A percentile compares a stretch with the other conserved stretches of the same genome.
Evolutionary conservation across 2,797 vertebrate species (phyloP).

Genomic region (Vultur gryphus): DNA sequence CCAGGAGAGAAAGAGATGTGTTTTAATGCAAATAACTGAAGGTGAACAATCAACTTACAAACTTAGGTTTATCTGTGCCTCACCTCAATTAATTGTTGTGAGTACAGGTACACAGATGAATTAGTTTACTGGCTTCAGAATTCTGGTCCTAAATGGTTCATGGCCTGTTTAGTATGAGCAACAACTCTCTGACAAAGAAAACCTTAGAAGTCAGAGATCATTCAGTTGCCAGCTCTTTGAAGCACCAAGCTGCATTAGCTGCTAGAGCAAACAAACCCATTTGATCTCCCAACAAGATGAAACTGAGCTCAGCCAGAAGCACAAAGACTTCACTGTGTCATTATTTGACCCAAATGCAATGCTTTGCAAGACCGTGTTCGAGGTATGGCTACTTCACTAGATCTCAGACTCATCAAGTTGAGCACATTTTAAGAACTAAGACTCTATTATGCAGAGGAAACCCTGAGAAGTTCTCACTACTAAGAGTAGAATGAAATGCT

Average conservation of each 20-base stretch:
- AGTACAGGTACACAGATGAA: neutral
- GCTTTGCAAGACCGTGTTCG: neutral
- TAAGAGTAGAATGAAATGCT: neutral
- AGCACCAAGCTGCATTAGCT: neutral
- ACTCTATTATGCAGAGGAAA: neutral
- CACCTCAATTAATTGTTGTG: neutral
- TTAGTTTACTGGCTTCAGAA: neutral
- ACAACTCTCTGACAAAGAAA: neutral
- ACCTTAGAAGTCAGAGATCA: neutral
- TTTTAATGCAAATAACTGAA: neutral
- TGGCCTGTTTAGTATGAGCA: neutral
- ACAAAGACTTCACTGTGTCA: neutral
- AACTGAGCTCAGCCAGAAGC: neutral
- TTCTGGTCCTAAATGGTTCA: neutral
- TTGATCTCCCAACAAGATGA: neutral
- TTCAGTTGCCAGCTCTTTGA: neutral
- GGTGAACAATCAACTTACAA: neutral
- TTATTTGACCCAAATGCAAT: neutral
- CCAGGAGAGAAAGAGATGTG: rapidly evolving
- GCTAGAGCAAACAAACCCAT: neutral
- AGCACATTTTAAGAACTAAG: neutral
- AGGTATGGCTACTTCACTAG: neutral
- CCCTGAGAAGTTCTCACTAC: neutral
- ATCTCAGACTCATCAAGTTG: neutral
- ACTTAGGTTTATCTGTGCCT: neutral